Conservation (phyloP, 2,888 invertebrate species). For the Aethes cnicana region DNA sequence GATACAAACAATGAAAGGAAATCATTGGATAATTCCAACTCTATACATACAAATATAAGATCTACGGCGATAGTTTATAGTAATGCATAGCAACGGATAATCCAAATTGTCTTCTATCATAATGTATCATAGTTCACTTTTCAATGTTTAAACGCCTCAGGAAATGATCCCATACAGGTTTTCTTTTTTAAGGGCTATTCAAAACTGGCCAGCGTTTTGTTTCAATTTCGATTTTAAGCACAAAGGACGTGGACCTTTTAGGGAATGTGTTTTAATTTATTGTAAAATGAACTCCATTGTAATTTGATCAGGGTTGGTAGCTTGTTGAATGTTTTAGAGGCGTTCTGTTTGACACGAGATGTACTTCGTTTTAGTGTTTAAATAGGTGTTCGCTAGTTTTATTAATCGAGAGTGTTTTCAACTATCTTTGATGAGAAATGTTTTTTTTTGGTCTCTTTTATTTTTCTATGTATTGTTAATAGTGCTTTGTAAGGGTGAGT, state of each 20-base stretch:
- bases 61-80: background rate
- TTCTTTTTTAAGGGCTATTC: slow-evolving; percentile 19
- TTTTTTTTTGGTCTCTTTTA: too few species aligned
- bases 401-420: background rate
- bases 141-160: background rate
- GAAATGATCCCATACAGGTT: slow-evolving; percentile 17
- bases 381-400: background rate
- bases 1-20: slow-evolving; percentile 2
- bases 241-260: slow-evolving; percentile 18
- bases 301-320: background rate
- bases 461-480: too few species aligned
- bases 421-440: too few species aligned
- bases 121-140: background rate
- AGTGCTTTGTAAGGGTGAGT: too few species aligned
- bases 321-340: background rate
- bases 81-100: background rate
- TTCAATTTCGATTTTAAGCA: slow-evolving; percentile 20
- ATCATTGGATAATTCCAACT: background rate
- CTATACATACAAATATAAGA: background rate
- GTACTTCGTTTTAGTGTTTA: too few species aligned
- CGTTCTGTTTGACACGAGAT: background rate
- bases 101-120: background rate
- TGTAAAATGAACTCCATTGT: slow-evolving; percentile 11
- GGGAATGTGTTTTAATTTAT: slow-evolving; percentile 1
- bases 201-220: slow-evolving; percentile 21